phyloP scores from a whole-genome alignment of 1,140 invertebrate genomes.

The Drosophila prosaltans region DNA sequence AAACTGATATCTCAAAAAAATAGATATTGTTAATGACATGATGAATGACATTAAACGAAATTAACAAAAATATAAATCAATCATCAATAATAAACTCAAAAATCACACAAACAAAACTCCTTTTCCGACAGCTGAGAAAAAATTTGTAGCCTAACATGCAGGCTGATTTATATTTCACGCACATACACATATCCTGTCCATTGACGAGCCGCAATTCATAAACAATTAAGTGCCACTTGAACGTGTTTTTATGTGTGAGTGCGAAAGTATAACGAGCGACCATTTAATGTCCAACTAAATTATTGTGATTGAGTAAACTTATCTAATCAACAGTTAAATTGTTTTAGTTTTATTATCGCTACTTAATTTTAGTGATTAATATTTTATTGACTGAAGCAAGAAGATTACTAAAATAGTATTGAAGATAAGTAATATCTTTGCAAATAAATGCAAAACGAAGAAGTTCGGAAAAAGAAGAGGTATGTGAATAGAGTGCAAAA shows the following conservation, averaged over 20 bases:
- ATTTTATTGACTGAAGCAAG: constrained; percentile 24
- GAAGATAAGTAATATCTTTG: background rate
- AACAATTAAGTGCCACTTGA: constrained; percentile 71
- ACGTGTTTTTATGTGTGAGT: constrained; percentile 25
- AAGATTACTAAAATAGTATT: constrained; percentile 38
- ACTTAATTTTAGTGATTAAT: constrained; percentile 31
- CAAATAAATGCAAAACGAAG: background rate
- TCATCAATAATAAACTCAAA: background rate
- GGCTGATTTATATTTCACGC: constrained; percentile 61
- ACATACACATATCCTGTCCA: constrained; percentile 19
- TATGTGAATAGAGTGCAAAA: background rate
- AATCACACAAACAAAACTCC: constrained; percentile 15
- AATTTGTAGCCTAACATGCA: constrained; percentile 52
- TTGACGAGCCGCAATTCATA: constrained; percentile 56
- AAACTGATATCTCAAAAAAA: no score
- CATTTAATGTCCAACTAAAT: constrained; percentile 54
- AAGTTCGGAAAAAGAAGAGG: background rate
- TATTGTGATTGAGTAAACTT: constrained; percentile 74
- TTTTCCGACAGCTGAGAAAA: constrained; percentile 36
- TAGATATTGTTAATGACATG: no score
- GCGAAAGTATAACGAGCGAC: constrained; percentile 19
- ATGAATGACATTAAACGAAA: no score
- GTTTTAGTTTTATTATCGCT: constrained; percentile 19
- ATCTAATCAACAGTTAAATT: constrained; percentile 40
- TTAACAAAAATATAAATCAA: constrained; percentile 13